These are phyloP conservation scores for Cetoscarus ocellatus DNA, from an alignment of 2,797 vertebrate species.

Conservation along the genomic window DNA sequence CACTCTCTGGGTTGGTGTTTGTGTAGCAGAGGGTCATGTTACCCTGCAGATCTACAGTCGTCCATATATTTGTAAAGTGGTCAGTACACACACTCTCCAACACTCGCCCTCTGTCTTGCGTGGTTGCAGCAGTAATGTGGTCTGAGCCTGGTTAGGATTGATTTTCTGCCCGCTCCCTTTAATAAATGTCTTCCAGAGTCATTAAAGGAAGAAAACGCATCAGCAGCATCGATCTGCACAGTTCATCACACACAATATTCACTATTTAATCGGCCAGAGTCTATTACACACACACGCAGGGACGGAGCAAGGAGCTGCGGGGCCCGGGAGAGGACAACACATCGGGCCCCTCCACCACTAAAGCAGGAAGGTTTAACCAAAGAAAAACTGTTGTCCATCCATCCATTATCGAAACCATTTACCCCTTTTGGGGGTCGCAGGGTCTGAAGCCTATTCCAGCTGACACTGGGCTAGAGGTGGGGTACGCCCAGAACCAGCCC, in stretches of 20 bases:
- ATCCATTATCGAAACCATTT: no score
- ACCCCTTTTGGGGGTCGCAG: no score
- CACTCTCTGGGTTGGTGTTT: no score
- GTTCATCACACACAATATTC: slow-evolving; percentile 61
- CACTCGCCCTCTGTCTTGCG: slow-evolving; percentile 20
- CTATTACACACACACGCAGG: slow-evolving; percentile 27
- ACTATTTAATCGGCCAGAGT: slow-evolving; percentile 62
- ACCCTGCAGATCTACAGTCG: slow-evolving; percentile 8
- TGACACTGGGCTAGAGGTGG: no score
- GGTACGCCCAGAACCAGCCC: no score
- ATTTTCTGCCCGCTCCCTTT: slow-evolving; percentile 71
- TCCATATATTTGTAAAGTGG: slow-evolving; percentile 6
- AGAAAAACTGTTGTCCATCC: no score
- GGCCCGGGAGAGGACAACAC: no score
- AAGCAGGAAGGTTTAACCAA: no score
- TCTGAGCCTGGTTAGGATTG: slow-evolving; percentile 65
- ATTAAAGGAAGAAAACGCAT: slow-evolving; percentile 64
- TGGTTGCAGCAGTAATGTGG: slow-evolving; percentile 53
- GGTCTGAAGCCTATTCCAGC: no score
- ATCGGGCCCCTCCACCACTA: no score
- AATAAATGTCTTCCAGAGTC: slow-evolving; percentile 74
- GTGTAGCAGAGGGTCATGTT: slow-evolving; percentile 25
- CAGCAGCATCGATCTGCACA: slow-evolving; percentile 57
- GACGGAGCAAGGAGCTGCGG: no score
- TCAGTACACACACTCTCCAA: slow-evolving; percentile 17